Base-by-base conservation (phyloP, 2,797 vertebrate species). In the Sebastes minor region DNA sequence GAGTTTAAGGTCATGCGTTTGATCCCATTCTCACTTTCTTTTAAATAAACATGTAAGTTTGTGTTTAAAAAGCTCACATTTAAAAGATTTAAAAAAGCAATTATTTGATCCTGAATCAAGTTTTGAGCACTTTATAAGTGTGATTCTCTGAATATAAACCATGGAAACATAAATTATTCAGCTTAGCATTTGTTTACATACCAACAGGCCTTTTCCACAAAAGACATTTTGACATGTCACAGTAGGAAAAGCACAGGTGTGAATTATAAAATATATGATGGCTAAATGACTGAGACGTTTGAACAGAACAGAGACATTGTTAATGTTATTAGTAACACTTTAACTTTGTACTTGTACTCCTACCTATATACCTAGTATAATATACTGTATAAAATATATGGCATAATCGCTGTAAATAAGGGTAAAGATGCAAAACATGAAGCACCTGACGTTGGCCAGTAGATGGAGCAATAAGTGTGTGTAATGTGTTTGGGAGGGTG, bases 381-480 rank as follows among this genome's bases (percentile, higher is more conserved):
- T 49, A 49, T 49, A 49, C 16, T 20, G 32, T 33, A 22, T 30
- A 10, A 23, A 9, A 18, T 2, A 10, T 23, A 2, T 5, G 16
- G 16, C 4, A 14, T 8, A 6, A 30, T 2, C 16, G 2, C 12
- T 42, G 63, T 16, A 13, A 6, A n/a, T 14, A 11, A 16, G 8
- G 16, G 13, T 8, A 16, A 38, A 22, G 25, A 6, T 64, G 18
- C 18, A 49, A 20, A 49, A 49, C 46, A 61, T 62, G 38, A 46
- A 33, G 20, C 16, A 35, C 22, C 57, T 18, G 18, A 22, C 1
- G 2, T 11, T 20, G 72, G 23, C 91, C 95, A 94, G 86, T 63
- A 94, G 95, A 85, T 81, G 94, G 92, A 5, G 90, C 82, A 64
- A 3, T 79, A 13, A 4, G 13, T 68, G 53, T 72, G 76, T 80